Conservation (phyloP, 2,113 vertebrate species). For the Chlorodrepanis virens region DNA sequence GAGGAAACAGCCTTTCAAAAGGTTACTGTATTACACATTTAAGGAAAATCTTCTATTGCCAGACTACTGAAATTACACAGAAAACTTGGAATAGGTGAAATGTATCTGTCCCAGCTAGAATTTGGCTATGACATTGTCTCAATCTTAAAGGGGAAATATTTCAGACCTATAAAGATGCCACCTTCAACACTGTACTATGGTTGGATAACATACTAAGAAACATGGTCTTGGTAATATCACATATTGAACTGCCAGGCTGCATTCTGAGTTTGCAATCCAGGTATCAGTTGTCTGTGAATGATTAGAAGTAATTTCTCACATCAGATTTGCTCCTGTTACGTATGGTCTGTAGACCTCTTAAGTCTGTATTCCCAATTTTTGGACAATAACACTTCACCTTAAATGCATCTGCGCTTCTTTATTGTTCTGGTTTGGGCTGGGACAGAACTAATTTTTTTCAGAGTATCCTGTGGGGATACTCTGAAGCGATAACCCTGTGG, state of each 20-base stretch:
- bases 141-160: neutral
- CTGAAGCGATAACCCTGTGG: too few relatives aligned
- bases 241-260: neutral
- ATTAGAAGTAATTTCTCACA: neutral
- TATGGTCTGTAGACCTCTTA: neutral
- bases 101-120: neutral
- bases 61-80: neutral
- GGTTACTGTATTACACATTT: neutral
- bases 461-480: neutral
- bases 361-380: neutral
- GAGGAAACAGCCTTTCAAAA: neutral
- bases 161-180: neutral
- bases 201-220: neutral
- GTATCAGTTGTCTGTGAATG: rapidly evolving
- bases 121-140: neutral
- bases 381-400: neutral
- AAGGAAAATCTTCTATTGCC: neutral
- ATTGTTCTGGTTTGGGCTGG: neutral
- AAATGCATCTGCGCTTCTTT: neutral
- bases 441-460: neutral
- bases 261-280: neutral
- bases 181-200: neutral
- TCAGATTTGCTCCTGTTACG: neutral
- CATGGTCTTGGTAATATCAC: neutral
- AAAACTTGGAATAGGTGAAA: neutral